Conservation (phyloP, 2,888 invertebrate genomes). For the Hydropsyche betteni region DNA sequence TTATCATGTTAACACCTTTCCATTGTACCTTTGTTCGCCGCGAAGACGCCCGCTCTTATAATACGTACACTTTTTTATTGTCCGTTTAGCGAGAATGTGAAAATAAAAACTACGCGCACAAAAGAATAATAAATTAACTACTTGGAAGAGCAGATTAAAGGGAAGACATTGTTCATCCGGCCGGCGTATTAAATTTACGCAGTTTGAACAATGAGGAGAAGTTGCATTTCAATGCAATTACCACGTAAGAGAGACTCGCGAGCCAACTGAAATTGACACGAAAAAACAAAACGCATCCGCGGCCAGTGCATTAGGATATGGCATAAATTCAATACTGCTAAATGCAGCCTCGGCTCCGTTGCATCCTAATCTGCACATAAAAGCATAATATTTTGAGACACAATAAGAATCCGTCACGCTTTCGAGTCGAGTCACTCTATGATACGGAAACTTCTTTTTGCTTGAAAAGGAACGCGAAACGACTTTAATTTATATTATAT, state of each 20-base stretch:
- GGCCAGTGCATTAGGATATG: too few species aligned
- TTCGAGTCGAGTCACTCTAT: background rate
- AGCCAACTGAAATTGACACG: constrained; percentile 9
- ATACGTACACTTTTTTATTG: constrained; percentile 1
- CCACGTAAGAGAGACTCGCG: background rate
- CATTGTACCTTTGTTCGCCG: background rate
- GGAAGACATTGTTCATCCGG: constrained; percentile 27
- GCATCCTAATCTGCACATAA: background rate
- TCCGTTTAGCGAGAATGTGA: background rate
- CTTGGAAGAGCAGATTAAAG: constrained; percentile 19
- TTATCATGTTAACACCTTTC: too few species aligned
- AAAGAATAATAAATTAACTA: constrained; percentile 23
- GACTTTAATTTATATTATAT: constrained; percentile 1
- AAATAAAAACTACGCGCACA: background rate
- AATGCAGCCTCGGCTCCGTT: background rate
- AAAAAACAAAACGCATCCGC: background rate
- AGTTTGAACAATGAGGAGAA: constrained; percentile 9
- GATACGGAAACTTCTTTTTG: background rate
- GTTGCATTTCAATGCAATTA: constrained; percentile 31
- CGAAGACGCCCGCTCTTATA: background rate
- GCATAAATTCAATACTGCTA: too few species aligned
- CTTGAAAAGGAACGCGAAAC: background rate
- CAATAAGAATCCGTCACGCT: constrained; percentile 2
- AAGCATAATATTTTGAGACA: background rate
- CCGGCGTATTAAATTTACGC: constrained; percentile 9